Base-by-base conservation (phyloP, 2,888 invertebrate species). In the Acanthococcus lagerstroemiae region DNA sequence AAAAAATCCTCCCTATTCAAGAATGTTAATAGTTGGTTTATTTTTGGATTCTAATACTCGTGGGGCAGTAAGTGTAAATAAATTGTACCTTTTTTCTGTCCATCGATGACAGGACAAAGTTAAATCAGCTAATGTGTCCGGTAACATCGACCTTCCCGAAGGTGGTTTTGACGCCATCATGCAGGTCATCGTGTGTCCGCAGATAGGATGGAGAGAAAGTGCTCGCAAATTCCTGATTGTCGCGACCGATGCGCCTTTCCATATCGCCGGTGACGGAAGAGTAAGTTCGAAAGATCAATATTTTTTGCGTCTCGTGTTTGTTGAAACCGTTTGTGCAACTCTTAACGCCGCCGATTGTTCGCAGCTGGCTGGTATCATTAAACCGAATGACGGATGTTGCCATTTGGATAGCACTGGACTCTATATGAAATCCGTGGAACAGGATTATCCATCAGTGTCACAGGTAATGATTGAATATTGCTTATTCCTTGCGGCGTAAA, bases 221-320 rank as follows among this genome's bases (percentile, higher is more conserved):
- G 94, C 96, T 7, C 82, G 97, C 71, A 84, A 93, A 70, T 83
- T 99, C 73, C 80, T 99, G 17, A 93, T 99, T 15, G 96, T 96
- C 79, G 96, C 97, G 12, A 97, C 97, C 0, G 99, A 99, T 78
- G 96, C 96, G 17, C 91, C 95, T 15, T 99, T 99, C 78, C 99
- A 99, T 79, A 95, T 94, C 77, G 99, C 99, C 68, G 99, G 99
- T n/a, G 99, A 99, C 79, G 99, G 99, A 74, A 95, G 96, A 82
- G 90, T 90, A 81, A 69, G 69, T 65, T n/a, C n/a, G n/a, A n/a
- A n/a, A n/a, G n/a, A n/a, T n/a, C n/a, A n/a, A n/a, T n/a, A n/a
- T n/a, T n/a, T n/a, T n/a, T n/a, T n/a, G n/a, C n/a, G n/a, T n/a
- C n/a, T n/a, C n/a, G n/a, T n/a, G n/a, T n/a, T n/a, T n/a, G n/a